Evolutionary conservation across 2,888 invertebrate species (phyloP), one percentile per base, ranked within the genome.

Genomic region (Lepas anatifera): DNA sequence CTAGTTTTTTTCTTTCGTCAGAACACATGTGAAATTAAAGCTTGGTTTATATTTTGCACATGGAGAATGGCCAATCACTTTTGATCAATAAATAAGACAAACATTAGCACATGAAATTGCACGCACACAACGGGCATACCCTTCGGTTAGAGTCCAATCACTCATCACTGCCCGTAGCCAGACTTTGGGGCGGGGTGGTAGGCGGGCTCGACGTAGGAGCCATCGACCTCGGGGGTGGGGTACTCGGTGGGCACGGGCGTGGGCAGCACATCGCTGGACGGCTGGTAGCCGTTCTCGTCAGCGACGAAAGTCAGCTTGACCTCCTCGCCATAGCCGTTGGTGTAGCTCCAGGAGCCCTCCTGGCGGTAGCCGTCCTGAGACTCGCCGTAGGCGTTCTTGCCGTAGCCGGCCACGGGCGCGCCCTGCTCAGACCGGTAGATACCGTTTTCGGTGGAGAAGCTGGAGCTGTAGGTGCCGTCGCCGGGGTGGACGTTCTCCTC

Each of bases 281-380:
- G 48, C 48, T 48, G 48, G 48, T 48, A 48, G 48, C 48, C 48
- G 48, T 48, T 48, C 48, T 48, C 48, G 25, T 48, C 48, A 11
- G 48, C 48, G 48, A 48, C 48, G 25, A 48, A 48, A 25, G 48
- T 48, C 48, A 48, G 25, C 48, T 48, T 48, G 48, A 48, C 48
- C 25, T 6, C 8, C 1, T 48, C 11, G 25, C 48, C 48, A 11
- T 48, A 48, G n/a, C 48, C 48, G 48, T 48, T 11, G 2, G 48
- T 48, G 25, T 48, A 48, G 48, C 48, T 48, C 48, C 48, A 48
- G 48, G 48, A 48, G 48, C 48, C 48, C 48, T 48, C 48, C 48
- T 48, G n/a, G 18, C 25, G 16, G 48, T 25, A 48, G 48, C 48
- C 25, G n/a, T 25, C 48, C 48, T 48, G n/a, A n/a, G 16, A 1